Percentiles rank a stretch among this genome's conserved stretches.
Evolutionary conservation across 2,113 vertebrate species (phyloP).

Genomic region (Eubucco bourcierii): DNA sequence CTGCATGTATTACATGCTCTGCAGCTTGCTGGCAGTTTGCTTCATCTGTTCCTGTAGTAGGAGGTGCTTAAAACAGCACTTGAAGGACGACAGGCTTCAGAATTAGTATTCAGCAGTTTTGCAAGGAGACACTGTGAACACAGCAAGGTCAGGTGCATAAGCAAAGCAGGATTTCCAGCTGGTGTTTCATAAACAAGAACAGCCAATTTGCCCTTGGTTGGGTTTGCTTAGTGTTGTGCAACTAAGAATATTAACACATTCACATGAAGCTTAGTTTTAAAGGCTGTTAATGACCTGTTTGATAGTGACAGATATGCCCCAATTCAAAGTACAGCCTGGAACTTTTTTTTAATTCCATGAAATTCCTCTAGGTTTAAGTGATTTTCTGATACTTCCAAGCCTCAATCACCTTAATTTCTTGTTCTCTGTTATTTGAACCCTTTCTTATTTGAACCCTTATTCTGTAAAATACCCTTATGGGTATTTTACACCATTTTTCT

Average conservation of each 20-base stretch:
- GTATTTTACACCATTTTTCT: not conserved
- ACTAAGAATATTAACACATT: not conserved
- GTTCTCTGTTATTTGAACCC: not conserved
- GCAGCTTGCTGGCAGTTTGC: not conserved
- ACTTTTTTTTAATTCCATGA: not conserved
- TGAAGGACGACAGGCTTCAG: not conserved
- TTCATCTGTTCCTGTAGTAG: conserved; percentile 9
- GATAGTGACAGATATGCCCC: not conserved
- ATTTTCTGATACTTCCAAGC: not conserved
- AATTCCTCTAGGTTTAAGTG: not conserved
- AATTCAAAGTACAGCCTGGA: not conserved
- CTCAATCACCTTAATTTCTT: not conserved
- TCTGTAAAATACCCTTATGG: not conserved
- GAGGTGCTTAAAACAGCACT: not conserved
- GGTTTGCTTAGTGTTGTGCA: not conserved
- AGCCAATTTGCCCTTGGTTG: not conserved
- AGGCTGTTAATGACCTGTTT: not conserved
- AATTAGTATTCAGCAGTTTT: conserved; percentile 53
- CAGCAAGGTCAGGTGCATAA: conserved; percentile 36
- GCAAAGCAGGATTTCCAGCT: conserved; percentile 6
- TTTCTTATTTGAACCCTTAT: too few relatives aligned
- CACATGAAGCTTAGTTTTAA: not conserved
- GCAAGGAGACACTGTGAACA: not conserved
- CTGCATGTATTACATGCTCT: not conserved
- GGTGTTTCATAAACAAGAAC: not conserved